Percentiles rank a stretch among this genome's conserved stretches.
These are phyloP conservation scores for Drosophila lacteicornis DNA, from an alignment of 1,140 invertebrate species.

Conservation along the genomic window DNA sequence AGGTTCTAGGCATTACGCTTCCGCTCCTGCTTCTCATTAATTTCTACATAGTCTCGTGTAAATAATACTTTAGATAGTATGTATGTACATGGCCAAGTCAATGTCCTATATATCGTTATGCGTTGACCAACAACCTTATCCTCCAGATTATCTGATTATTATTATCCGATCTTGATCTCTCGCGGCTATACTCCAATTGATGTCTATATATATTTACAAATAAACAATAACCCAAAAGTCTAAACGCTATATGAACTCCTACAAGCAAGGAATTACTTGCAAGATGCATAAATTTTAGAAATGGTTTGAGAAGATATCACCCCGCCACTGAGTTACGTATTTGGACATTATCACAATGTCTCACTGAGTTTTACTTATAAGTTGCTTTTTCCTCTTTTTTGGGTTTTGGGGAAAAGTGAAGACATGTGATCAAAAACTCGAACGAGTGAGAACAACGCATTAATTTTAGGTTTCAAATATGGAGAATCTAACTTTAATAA, in stretches of 20 bases:
- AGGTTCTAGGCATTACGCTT: neutral
- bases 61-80: conserved; percentile 78
- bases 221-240: conserved; percentile 21
- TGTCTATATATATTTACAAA: conserved; percentile 40
- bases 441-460: conserved; percentile 65
- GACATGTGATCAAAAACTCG: conserved; percentile 35
- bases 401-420: neutral
- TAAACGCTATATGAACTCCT: conserved; percentile 7
- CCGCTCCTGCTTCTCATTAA: conserved; percentile 14
- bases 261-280: neutral
- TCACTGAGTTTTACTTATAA: conserved; percentile 58
- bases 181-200: conserved; percentile 20
- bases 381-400: conserved; percentile 9
- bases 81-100: conserved; percentile 67
- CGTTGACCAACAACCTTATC: conserved; percentile 16
- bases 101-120: conserved; percentile 23
- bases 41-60: conserved; percentile 51
- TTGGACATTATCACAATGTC: conserved; percentile 73
- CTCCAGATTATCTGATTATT: conserved; percentile 1
- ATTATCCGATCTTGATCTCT: conserved; percentile 13
- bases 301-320: conserved; percentile 65
- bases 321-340: conserved; percentile 81
- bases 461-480: conserved; percentile 63
- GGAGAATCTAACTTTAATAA: conserved; percentile 79
- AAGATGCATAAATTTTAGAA: conserved; percentile 22